Percentiles rank a stretch among this genome's conserved stretches.
Conservation (phyloP, 2,888 invertebrate species). For the Spatulosminthurus flaviceps region DNA sequence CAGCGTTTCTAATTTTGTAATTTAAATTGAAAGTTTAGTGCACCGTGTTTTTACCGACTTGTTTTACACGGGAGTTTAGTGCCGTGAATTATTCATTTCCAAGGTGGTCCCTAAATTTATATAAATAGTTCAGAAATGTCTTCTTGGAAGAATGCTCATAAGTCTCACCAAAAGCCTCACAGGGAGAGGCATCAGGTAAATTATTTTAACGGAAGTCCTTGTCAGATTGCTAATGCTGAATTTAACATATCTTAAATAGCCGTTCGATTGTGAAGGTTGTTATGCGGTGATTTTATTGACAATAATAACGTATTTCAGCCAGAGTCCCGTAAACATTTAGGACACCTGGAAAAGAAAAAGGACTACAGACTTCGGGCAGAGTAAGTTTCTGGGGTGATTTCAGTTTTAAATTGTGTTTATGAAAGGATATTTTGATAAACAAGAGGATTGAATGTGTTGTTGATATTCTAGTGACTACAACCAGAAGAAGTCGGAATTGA, state of each 20-base stretch:
- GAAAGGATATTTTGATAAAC: not conserved
- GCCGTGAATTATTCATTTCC: no score
- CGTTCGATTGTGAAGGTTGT: no score
- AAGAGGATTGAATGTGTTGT: not conserved
- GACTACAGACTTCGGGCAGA: constrained; percentile 81
- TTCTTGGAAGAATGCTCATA: constrained; percentile 88
- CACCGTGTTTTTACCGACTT: no score
- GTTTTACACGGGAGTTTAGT: no score
- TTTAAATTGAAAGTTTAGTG: no score
- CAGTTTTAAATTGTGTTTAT: not conserved
- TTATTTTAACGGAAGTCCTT: no score
- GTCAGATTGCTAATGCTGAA: not conserved
- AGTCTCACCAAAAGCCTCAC: constrained; percentile 84
- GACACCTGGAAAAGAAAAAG: constrained; percentile 87
- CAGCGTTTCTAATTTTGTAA: no score
- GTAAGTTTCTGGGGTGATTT: no score
- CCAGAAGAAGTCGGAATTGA: constrained; percentile 83
- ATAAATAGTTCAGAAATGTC: constrained; percentile 83
- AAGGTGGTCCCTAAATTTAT: no score
- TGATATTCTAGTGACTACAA: constrained; percentile 73
- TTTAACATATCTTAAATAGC: no score
- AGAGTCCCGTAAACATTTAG: constrained; percentile 78
- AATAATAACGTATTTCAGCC: constrained; percentile 67
- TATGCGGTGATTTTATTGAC: no score
- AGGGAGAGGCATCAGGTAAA: constrained; percentile 80